Conservation (phyloP, 2,113 vertebrate genomes). For the Triplophysa dalaica region DNA sequence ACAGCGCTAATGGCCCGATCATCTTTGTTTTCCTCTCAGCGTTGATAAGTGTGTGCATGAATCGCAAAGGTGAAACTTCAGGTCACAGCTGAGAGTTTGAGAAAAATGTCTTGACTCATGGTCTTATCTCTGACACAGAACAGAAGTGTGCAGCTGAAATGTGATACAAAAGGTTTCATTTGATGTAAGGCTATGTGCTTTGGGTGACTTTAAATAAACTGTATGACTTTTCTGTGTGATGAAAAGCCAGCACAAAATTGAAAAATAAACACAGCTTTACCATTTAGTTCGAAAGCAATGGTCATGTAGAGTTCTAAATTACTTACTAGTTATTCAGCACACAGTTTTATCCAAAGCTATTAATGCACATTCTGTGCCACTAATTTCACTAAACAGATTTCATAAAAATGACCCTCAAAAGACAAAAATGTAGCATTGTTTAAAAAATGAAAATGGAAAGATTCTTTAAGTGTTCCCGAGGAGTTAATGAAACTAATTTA, state of each 20-base stretch:
- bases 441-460: too few species aligned
- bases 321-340: too few species aligned
- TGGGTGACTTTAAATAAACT: too few species aligned
- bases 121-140: neutral
- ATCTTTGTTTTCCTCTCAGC: constrained; percentile 1
- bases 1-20: constrained; percentile 10
- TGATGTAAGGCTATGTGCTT: neutral
- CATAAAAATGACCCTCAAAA: too few species aligned
- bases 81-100: neutral
- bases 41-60: neutral
- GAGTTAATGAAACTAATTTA: constrained; percentile 1
- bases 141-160: neutral
- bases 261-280: too few species aligned
- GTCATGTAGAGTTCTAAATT: too few species aligned
- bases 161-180: neutral
- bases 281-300: too few species aligned
- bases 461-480: neutral
- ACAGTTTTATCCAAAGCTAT: too few species aligned
- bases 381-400: too few species aligned
- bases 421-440: too few species aligned
- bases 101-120: neutral
- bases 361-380: too few species aligned
- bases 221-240: neutral
- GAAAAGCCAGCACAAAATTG: neutral
- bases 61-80: constrained; percentile 6